Conservation (phyloP, 2,888 invertebrate genomes). For the Venusia cambrica region DNA sequence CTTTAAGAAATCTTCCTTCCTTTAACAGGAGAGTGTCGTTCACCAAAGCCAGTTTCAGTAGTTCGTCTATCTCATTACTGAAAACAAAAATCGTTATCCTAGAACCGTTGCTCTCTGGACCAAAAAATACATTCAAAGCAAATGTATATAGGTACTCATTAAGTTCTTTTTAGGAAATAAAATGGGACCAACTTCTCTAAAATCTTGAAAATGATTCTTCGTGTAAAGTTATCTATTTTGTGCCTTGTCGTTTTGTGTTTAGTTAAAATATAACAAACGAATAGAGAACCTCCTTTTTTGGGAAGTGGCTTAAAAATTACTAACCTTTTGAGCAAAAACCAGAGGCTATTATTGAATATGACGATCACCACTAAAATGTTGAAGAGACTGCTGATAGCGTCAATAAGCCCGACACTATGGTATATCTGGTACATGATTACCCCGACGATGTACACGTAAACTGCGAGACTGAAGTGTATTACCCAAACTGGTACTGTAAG, state of each 20-base stretch:
- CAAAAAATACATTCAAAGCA: too few relatives aligned
- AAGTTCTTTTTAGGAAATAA: too few relatives aligned
- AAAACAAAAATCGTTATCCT: constrained; percentile 8
- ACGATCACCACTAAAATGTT: constrained; percentile 38
- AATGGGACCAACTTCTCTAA: too few relatives aligned
- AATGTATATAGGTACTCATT: too few relatives aligned
- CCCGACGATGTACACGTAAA: constrained; percentile 34
- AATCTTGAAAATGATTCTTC: too few relatives aligned
- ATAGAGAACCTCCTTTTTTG: too few relatives aligned
- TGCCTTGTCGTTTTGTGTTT: too few relatives aligned
- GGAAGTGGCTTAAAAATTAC: too few relatives aligned
- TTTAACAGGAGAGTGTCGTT: constrained; percentile 35
- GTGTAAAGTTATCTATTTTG: too few relatives aligned
- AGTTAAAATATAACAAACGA: too few relatives aligned
- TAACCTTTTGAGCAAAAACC: constrained; percentile 42
- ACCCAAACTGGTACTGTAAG: constrained; percentile 36
- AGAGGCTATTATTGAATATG: constrained; percentile 31
- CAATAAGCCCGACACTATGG: constrained; percentile 30
- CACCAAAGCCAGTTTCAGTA: constrained; percentile 29
- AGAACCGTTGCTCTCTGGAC: too few relatives aligned
- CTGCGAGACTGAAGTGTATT: constrained; percentile 25
- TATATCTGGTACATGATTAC: constrained; percentile 36
- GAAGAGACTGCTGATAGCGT: constrained; percentile 42
- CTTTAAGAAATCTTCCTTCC: constrained; percentile 22
- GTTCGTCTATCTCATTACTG: constrained; percentile 32